Evolutionary conservation across 2,888 invertebrate species (phyloP), one percentile per base, ranked within the genome.

Genomic region (Acleris cristana): DNA sequence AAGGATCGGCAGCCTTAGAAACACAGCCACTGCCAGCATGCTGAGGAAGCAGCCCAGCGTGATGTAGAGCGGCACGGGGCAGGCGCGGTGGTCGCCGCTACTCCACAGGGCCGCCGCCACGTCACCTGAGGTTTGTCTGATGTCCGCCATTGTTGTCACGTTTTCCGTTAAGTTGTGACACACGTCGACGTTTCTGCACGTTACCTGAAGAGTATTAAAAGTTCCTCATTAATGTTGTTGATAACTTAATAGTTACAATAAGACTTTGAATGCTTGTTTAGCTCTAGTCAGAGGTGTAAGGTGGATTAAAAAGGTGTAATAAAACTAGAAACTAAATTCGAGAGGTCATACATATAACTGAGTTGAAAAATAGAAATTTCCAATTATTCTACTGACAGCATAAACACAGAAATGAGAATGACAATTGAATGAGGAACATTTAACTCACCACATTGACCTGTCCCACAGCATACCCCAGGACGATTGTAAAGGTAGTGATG

Each of bases 401-500:
- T 26, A 26, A 26, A 26, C 26, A 26, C 26, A 8, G 7, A 26
- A 26, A 26, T 26, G 26, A 26, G 23, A 23, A 26, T 26, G 26
- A 6, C 12, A 12, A 3, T 1, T 12, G 12, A 34, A 12, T 34
- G 34, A 40, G 10, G 14, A 40, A 14, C 14, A 69, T 49, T 18
- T 56, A 72, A 95, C 97, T 95, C 93, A 98, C 98, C 93, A 98
- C 97, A 94, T 98, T 98, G 70, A 98, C 97, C 93, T 98, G 98
- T 59, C 97, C 97, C 71, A 98, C 97, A 57, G 97, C 96, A 85
- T 98, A 98, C 45, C 98, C 95, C 67, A 98, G 93, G 12, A 98
- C 95, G 69, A 98, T 96, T 2, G 98, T 97, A 77, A 98, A 97
- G 19, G 97, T 96, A 5, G 97, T 97, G 30, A 98, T 96, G 62